Evolutionary conservation across 1,140 invertebrate genomes (phyloP).

Genomic region (Coenobita brevimanus): DNA sequence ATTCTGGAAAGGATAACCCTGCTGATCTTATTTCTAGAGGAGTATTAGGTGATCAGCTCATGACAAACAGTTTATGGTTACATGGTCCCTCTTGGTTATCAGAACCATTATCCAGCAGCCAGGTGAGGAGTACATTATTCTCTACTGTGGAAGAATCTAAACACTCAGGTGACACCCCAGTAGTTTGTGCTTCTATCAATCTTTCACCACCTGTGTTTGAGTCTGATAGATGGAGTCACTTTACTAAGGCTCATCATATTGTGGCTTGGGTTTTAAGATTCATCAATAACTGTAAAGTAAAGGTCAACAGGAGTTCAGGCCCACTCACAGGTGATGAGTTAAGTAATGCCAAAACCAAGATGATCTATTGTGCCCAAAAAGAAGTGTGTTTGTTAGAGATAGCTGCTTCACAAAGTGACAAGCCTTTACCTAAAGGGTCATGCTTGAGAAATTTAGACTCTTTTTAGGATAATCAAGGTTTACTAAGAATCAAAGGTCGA

Average conservation of each 20-base stretch:
- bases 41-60: neutral
- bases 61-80: neutral
- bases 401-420: neutral
- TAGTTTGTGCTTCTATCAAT: neutral
- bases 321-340: constrained; percentile 8
- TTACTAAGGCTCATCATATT: neutral
- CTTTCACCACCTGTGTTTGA: neutral
- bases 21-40: constrained; percentile 13
- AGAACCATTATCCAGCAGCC: neutral
- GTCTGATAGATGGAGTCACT: constrained; percentile 2
- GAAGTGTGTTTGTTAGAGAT: constrained; percentile 4
- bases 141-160: neutral
- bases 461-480: constrained; percentile 14
- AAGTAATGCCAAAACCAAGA: neutral
- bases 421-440: neutral
- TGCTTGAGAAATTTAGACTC: neutral
- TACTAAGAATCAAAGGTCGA: constrained; percentile 34
- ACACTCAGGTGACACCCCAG: neutral
- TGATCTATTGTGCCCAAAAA: neutral
- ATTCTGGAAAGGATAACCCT: neutral
- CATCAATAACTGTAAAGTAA: neutral
- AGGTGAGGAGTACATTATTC: neutral
- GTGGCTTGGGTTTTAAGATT: constrained; percentile 18
- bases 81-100: constrained; percentile 4
- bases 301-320: neutral